Percentiles rank a stretch among this genome's conserved stretches.
Evolutionary conservation across 2,797 vertebrate species (phyloP).

Genomic region (Gymnoscopelus braueri): DNA sequence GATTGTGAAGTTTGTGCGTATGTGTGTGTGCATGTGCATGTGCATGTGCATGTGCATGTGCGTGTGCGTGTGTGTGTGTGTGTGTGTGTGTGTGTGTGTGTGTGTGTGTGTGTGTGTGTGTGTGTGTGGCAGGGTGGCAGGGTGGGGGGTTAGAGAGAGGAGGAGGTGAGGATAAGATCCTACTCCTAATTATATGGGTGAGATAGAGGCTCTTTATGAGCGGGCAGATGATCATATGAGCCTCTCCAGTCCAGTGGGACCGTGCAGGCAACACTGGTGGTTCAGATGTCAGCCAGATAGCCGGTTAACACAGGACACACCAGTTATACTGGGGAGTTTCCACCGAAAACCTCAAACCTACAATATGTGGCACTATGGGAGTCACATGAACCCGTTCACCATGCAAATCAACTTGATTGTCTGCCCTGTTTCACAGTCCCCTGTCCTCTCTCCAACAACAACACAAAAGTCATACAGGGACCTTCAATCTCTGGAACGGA

Average conservation of each 20-base stretch:
- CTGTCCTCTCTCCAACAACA: too few species aligned
- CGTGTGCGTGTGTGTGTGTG: background rate
- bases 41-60: background rate
- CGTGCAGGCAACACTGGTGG: constrained; percentile 1
- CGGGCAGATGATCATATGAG: background rate
- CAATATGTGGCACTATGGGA: background rate
- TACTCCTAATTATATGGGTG: constrained; percentile 65
- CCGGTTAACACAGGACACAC: too few species aligned
- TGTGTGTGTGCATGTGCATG: background rate
- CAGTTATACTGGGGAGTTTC: too few species aligned
- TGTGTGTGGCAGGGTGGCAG: background rate
- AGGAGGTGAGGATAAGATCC: constrained; percentile 57
- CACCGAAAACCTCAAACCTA: background rate
- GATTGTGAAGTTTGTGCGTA: constrained; percentile 35
- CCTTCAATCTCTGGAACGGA: too few species aligned
- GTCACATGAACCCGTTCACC: background rate
- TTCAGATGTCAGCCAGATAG: constrained; percentile 12
- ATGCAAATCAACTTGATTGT: too few species aligned
- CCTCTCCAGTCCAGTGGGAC: background rate
- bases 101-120: too few species aligned
- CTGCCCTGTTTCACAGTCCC: too few species aligned
- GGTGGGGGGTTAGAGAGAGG: constrained; percentile 22
- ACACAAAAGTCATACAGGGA: too few species aligned
- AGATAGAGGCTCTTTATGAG: constrained; percentile 47
- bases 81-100: background rate